A percentile compares a stretch with the other conserved stretches of the same genome.
phyloP scores from a whole-genome alignment of 2,888 invertebrate genomes.

The Morinoia aosen region DNA sequence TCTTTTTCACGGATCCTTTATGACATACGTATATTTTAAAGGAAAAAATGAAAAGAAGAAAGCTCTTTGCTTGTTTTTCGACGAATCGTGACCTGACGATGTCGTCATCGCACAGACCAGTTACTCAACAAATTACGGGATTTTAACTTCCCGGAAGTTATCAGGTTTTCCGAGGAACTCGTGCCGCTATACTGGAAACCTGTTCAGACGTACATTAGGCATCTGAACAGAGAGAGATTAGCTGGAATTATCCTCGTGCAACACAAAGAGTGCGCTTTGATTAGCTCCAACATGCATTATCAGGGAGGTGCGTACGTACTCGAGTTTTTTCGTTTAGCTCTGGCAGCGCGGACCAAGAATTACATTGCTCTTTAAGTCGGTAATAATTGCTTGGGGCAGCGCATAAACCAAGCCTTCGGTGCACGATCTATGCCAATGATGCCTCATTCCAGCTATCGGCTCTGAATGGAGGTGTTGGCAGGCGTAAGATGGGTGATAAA shows the following conservation, averaged over 20 bases:
- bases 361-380: constrained; percentile 11
- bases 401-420: constrained; percentile 7
- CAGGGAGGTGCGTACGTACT: neutral
- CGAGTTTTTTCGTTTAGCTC: neutral
- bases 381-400: neutral
- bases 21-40: neutral
- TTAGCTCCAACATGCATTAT: neutral
- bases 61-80: neutral
- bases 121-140: neutral
- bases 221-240: neutral
- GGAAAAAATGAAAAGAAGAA: neutral
- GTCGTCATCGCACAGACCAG: constrained; percentile 4
- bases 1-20: neutral
- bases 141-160: neutral
- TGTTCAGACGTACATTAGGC: neutral
- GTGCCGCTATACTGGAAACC: neutral
- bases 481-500: neutral
- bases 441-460: neutral
- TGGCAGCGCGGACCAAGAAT: neutral
- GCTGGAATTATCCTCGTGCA: neutral
- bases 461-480: constrained; percentile 21
- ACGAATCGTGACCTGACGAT: neutral
- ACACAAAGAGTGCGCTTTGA: neutral
- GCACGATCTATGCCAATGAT: constrained; percentile 16
- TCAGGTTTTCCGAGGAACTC: neutral